These are phyloP conservation scores for Dromaius novaehollandiae DNA, from an alignment of 2,113 vertebrate species.

Conservation along the genomic window DNA sequence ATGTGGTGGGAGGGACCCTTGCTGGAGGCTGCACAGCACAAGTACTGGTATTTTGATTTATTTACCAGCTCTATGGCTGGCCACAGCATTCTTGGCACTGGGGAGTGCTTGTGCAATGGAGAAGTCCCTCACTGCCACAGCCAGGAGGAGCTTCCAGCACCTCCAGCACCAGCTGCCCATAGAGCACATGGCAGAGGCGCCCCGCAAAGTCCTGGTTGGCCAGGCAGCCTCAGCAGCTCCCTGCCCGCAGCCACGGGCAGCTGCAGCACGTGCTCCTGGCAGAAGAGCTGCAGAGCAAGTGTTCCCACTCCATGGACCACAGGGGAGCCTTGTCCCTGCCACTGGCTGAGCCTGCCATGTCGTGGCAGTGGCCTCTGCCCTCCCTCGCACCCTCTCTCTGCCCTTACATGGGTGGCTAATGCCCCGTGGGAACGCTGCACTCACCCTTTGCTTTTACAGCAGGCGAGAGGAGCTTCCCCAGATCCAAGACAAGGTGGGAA, in stretches of 20 bases:
- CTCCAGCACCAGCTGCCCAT: fast-evolving
- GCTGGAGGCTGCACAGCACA: neutral
- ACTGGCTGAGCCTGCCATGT: too few relatives aligned
- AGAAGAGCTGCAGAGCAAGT: neutral
- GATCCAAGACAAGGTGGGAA: neutral
- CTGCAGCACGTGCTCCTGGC: neutral
- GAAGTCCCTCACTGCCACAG: neutral
- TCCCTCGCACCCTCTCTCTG: too few relatives aligned
- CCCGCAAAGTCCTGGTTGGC: fast-evolving
- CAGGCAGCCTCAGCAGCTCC: neutral
- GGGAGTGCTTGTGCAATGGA: neutral
- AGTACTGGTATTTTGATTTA: neutral
- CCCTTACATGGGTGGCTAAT: too few relatives aligned
- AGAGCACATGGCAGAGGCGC: fast-evolving
- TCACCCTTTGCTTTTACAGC: too few relatives aligned
- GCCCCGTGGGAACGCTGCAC: too few relatives aligned
- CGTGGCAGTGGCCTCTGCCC: too few relatives aligned
- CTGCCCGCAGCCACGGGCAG: fast-evolving
- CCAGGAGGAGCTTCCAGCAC: neutral
- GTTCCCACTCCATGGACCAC: neutral
- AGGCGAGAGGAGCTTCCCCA: too few relatives aligned
- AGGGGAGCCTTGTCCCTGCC: too few relatives aligned
- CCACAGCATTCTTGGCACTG: neutral
- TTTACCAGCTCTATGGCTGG: neutral
- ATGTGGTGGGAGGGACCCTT: neutral